Base-by-base conservation (phyloP, 2,797 vertebrate species). In the Aplochiton taeniatus region DNA sequence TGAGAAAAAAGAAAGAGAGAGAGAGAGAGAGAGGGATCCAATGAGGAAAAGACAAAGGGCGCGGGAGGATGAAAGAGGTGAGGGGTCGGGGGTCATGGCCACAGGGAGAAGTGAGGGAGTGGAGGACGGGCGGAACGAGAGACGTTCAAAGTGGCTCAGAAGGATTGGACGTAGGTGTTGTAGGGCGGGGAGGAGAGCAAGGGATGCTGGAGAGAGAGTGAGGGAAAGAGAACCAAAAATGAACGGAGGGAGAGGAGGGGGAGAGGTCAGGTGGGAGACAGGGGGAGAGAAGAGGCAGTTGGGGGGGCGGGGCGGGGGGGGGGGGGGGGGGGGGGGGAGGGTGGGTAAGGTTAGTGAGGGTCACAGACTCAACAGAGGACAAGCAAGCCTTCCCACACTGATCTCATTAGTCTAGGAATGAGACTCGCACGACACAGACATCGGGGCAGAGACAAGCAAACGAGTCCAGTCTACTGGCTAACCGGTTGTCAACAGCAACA, bases 81-180 rank as follows among this genome's bases (percentile, higher is more conserved):
- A n/a, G n/a, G n/a, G n/a, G n/a, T n/a, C n/a, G 11, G 8, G 46
- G 17, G 54, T 17, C 9, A 49, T 14, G 19, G 58, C 19, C 10
- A 57, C 43, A 57, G 55, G 16, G 12, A n/a, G 9, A 9, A 52
- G 45, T 17, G 41, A 14, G 17, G 54, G 61, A 61, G 68, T n/a
- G 54, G 61, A 61, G 68, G 56, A 43, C 16, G 18, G 47, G 20
- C 16, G 20, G 49, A 50, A 73, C 42, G 51, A 53, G 83, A 85
- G 79, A 81, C 78, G 83, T 82, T 83, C 66, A 85, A 50, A 58
- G 75, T 72, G 52, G 76, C 68, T 86, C 84, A 90, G 78, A 89
- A 90, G 87, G 89, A 83, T 55, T 85, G 87, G 74, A 87, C 72
- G 58, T 86, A 90, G 76, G 88, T 42, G 74, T 86, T 87, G 82